Percentiles rank a stretch among this genome's conserved stretches.
Evolutionary conservation across 2,797 vertebrate species (phyloP).

Genomic region (Balearica regulorum): DNA sequence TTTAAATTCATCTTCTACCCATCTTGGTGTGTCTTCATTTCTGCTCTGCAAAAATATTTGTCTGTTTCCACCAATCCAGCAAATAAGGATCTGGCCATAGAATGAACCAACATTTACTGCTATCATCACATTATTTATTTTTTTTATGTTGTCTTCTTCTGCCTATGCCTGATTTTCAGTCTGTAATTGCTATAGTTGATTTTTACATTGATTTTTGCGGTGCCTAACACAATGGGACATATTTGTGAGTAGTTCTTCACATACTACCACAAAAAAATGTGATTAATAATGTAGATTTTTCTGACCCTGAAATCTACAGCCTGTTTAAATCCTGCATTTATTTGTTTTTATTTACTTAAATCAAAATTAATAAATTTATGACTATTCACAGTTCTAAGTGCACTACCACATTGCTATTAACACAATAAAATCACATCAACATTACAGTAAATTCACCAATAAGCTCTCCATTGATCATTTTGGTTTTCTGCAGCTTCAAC

Average conservation of each 20-base stretch:
- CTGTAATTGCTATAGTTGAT: not conserved
- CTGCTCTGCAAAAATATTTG: not conserved
- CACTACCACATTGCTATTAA: not conserved
- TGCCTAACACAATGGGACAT: not conserved
- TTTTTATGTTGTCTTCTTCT: not conserved
- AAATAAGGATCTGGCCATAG: not conserved
- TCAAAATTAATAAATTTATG: not conserved
- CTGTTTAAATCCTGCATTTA: not conserved
- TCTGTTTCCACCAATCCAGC: not conserved
- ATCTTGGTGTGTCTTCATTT: not conserved
- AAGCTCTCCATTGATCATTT: not conserved
- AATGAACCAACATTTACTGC: not conserved
- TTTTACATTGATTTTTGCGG: not conserved
- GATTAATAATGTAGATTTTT: not conserved
- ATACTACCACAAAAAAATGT: not conserved
- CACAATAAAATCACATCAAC: not conserved
- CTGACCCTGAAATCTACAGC: not conserved
- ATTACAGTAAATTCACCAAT: not conserved
- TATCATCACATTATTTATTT: not conserved
- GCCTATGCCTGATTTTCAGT: not conserved
- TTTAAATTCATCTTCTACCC: not conserved
- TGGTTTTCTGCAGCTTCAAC: not conserved
- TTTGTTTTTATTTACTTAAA: not conserved
- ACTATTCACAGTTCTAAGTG: not conserved
- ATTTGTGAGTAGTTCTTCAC: not conserved